Percentiles rank a stretch among this genome's conserved stretches.
These are phyloP conservation scores for Laticauda laticaudata DNA, from an alignment of 2,113 vertebrate genomes.

Conservation along the genomic window DNA sequence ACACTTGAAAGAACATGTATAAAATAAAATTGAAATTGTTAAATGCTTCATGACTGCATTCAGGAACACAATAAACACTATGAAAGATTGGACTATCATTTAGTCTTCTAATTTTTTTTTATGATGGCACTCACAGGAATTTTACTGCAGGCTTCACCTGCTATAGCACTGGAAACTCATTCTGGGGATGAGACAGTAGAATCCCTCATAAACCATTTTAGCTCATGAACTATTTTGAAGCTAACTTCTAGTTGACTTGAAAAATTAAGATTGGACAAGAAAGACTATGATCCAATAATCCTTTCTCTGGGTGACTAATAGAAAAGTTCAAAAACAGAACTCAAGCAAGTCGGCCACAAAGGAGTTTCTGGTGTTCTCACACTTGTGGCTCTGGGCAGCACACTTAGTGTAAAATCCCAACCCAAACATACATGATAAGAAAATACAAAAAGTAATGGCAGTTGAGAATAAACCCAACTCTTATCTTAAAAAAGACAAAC, in stretches of 20 bases:
- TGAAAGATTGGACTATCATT: background rate
- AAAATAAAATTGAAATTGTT: background rate
- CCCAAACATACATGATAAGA: background rate
- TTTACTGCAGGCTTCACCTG: background rate
- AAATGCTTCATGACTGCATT: background rate
- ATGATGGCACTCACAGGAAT: background rate
- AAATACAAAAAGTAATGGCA: background rate
- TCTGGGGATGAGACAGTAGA: background rate
- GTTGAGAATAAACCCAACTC: background rate
- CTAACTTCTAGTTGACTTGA: background rate
- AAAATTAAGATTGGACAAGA: background rate
- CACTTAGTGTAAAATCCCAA: background rate
- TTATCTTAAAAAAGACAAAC: background rate
- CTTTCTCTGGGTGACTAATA: background rate
- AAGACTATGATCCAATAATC: background rate
- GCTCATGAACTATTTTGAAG: background rate
- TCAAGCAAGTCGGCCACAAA: background rate
- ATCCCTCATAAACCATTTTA: background rate
- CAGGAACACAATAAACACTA: background rate
- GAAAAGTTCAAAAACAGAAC: background rate
- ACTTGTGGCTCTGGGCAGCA: background rate
- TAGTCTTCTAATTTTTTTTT: background rate
- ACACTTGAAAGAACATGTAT: background rate
- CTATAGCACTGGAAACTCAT: background rate
- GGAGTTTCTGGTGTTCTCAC: background rate